Evolutionary conservation across 2,888 invertebrate species (phyloP).

Genomic region (Blomia tropicalis): DNA sequence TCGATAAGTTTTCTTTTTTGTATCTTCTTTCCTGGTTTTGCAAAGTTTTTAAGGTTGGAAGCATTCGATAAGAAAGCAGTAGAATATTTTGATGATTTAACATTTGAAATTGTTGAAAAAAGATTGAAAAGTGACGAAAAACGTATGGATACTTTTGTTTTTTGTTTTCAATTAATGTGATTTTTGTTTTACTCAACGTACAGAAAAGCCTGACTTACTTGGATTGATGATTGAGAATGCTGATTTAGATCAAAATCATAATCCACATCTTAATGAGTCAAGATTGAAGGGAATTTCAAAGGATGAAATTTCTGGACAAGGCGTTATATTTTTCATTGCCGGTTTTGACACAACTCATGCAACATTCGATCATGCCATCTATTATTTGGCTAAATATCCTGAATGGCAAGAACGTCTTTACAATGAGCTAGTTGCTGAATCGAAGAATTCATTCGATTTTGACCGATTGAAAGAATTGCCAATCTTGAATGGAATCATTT

Average conservation of each 20-base stretch:
- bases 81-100: slow-evolving; percentile 16
- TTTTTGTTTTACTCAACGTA: background rate
- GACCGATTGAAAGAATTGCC: background rate
- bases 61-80: slow-evolving; percentile 6
- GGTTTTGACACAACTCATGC: slow-evolving; percentile 35
- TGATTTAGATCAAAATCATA: background rate
- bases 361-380: slow-evolving; percentile 38
- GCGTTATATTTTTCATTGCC: too few species aligned
- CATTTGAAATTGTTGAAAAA: slow-evolving; percentile 13
- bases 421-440: background rate
- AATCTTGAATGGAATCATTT: slow-evolving; percentile 14
- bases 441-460: background rate
- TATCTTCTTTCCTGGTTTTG: background rate
- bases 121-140: background rate
- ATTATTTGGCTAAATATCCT: slow-evolving; percentile 29
- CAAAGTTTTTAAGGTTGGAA: slow-evolving; percentile 16
- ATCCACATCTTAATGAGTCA: too few species aligned
- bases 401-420: slow-evolving; percentile 19
- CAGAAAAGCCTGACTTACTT: slow-evolving; percentile 13
- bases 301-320: slow-evolving; percentile 10
- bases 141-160: too few species aligned
- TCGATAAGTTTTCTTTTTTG: background rate
- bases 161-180: too few species aligned
- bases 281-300: background rate
- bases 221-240: slow-evolving; percentile 18